Conservation (phyloP, 1,140 invertebrate genomes). For the Drosophila pseudoananassae region DNA sequence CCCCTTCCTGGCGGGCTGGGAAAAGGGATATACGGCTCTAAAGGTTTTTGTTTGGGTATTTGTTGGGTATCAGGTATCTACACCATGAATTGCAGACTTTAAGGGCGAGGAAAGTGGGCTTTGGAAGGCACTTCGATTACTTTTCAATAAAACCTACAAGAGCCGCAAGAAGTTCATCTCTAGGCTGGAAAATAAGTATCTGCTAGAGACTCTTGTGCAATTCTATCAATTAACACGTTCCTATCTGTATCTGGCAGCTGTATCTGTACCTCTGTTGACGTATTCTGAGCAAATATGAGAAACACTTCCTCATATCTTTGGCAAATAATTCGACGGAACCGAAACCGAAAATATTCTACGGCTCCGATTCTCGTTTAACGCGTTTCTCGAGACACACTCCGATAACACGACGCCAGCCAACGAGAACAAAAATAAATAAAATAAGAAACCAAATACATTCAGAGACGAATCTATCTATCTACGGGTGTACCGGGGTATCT, state of each 20-base stretch:
- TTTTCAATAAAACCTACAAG: too few species aligned
- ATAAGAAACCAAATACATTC: not conserved
- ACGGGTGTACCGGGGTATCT: not conserved
- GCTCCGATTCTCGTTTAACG: conserved; percentile 28
- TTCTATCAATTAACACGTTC: conserved; percentile 47
- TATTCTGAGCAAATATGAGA: conserved; percentile 24
- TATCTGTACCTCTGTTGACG: conserved; percentile 19
- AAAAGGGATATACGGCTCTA: conserved; percentile 24
- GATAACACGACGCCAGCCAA: not conserved
- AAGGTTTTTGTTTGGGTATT: conserved; percentile 11
- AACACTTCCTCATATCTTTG: conserved; percentile 53
- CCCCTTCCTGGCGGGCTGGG: conserved; percentile 10
- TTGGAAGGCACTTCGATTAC: too few species aligned
- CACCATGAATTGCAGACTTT: conserved; percentile 5
- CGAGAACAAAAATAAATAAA: conserved; percentile 17
- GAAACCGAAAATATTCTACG: conserved; percentile 11
- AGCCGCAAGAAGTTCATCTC: too few species aligned
- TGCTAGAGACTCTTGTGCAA: conserved; percentile 10
- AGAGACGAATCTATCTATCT: not conserved
- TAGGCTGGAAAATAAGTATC: conserved; percentile 2
- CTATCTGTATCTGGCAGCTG: conserved; percentile 18
- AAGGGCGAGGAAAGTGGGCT: not conserved
- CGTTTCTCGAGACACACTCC: conserved; percentile 5
- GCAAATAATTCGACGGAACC: conserved; percentile 39
- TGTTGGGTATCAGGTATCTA: conserved; percentile 16